A percentile compares a stretch with the other conserved stretches of the same genome.
phyloP scores from a whole-genome alignment of 2,113 vertebrate genomes.

The Sinocyclocheilus grahami region DNA sequence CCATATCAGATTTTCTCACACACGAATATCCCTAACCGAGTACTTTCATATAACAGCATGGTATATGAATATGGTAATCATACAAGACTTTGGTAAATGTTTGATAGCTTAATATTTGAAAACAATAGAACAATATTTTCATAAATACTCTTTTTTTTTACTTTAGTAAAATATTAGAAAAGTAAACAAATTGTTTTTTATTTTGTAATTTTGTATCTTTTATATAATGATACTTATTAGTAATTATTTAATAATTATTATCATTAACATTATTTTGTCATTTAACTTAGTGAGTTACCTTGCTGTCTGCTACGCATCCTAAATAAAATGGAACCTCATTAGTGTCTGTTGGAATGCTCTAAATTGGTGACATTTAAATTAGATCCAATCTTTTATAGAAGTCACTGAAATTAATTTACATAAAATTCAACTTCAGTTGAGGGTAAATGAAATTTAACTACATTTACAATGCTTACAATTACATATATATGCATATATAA shows the following conservation, averaged over 20 bases:
- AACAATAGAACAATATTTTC: background rate
- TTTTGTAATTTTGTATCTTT: too few relatives aligned
- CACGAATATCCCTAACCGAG: background rate
- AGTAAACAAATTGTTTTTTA: background rate
- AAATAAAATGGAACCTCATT: background rate
- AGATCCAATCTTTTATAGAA: background rate
- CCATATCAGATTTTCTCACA: background rate
- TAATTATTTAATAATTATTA: too few relatives aligned
- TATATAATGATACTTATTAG: too few relatives aligned
- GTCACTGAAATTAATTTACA: background rate
- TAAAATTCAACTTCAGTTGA: background rate
- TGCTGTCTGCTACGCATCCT: background rate
- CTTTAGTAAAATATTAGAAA: background rate
- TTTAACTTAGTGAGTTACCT: background rate
- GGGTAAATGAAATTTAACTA: background rate
- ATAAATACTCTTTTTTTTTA: background rate
- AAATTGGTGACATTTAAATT: background rate
- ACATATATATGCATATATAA: background rate
- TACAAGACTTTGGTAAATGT: background rate
- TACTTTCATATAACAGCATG: background rate
- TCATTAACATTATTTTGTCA: too few relatives aligned
- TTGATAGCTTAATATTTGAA: background rate
- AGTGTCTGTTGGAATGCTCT: background rate
- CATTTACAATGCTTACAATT: background rate
- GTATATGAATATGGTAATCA: background rate